phyloP scores from a whole-genome alignment of 2,797 vertebrate species.

The Cottoperca gobio region DNA sequence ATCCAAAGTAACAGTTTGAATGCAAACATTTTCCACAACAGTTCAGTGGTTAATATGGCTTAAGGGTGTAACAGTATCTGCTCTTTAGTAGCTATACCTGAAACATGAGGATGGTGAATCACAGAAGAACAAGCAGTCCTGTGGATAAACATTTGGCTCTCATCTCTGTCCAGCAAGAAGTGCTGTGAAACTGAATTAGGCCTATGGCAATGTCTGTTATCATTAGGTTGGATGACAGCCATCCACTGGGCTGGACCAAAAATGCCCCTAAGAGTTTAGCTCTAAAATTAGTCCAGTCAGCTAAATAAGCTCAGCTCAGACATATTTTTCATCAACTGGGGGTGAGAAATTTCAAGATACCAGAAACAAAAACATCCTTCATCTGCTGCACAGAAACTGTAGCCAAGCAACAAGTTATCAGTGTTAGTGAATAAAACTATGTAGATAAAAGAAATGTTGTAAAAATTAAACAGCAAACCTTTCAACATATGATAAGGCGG shows the following conservation, averaged over 20 bases:
- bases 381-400: constrained; percentile 22
- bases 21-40: constrained; percentile 69
- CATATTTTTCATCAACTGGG: constrained; percentile 55
- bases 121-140: constrained; percentile 36
- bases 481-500: neutral
- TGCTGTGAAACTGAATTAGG: constrained; percentile 61
- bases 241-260: constrained; percentile 42
- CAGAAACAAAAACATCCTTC: constrained; percentile 20
- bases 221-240: constrained; percentile 63
- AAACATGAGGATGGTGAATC: constrained; percentile 46
- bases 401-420: constrained; percentile 41
- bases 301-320: constrained; percentile 57
- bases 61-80: constrained; percentile 46
- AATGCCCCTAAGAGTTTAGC: constrained; percentile 46
- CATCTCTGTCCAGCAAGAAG: constrained; percentile 55
- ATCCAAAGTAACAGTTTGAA: constrained; percentile 77
- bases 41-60: constrained; percentile 64
- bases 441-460: neutral
- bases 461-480: neutral
- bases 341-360: constrained; percentile 44
- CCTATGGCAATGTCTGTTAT: constrained; percentile 59
- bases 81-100: constrained; percentile 45
- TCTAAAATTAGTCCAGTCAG: constrained; percentile 58
- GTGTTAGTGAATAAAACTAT: neutral
- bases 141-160: constrained; percentile 58